Evolutionary conservation across 2,888 invertebrate genomes (phyloP), one percentile per base, ranked within the genome.

Genomic region (Eupithecia subumbrata): DNA sequence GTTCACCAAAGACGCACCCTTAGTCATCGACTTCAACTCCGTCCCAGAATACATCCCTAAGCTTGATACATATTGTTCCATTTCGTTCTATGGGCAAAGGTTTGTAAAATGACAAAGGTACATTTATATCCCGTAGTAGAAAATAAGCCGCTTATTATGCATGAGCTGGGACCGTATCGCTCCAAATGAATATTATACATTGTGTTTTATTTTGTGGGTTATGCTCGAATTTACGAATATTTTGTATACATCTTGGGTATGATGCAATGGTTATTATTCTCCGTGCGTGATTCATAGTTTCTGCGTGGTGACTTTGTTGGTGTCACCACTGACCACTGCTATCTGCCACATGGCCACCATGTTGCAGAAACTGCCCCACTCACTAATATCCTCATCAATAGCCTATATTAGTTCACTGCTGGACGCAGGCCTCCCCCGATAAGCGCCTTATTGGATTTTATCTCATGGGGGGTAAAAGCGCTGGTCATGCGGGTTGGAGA

Each of bases 141-240:
- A 37, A 78, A 78, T 78, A 64, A 37, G 64, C 75, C 72, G 45
- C 72, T 79, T 79, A 70, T 30, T 79, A 79, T 79, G 75, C 79
- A 79, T 79, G 75, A 75, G 77, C 74, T 71, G 76, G 56, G 79
- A 63, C 72, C 63, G 67, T 43, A 43, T 69, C 66, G 71, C 69
- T 37, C 37, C 66, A 37, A 67, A 67, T 48, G 69, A 70, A 66
- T 70, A 60, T 34, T 56, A 63, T 73, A 76, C 69, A 71, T 66
- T 71, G 60, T 56, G 60, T 40, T 30, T 71, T 71, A 71, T 71
- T 71, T 45, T 45, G 25, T 48, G n/a, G 52, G 60, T 67, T 40
- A 67, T 67, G 37, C n/a, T 67, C 12, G 8, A 22, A 2, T 40
- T 22, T 12, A 60, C 14, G 14, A 60, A 60, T 60, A 25, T 25